Evolutionary conservation across 2,797 vertebrate genomes (phyloP).

Genomic region (Melanotaenia pygmaea): DNA sequence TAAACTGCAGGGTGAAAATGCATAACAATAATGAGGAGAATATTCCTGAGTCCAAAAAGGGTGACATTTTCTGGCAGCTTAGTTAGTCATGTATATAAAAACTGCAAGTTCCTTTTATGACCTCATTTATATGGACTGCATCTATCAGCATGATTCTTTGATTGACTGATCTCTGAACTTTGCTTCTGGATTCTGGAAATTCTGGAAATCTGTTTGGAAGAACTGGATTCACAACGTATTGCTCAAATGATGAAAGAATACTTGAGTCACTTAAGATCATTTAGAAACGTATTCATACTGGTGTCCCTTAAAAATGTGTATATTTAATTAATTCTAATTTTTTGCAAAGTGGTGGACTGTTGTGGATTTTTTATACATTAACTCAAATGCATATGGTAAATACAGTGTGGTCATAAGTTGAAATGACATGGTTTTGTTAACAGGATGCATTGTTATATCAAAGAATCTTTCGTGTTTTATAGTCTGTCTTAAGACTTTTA

Average conservation of each 20-base stretch:
- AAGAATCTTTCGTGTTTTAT: not conserved
- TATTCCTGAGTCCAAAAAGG: no score
- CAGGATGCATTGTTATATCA: no score
- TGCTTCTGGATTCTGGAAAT: not conserved
- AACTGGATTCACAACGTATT: not conserved
- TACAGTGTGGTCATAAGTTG: not conserved
- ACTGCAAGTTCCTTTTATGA: not conserved
- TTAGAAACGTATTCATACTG: not conserved
- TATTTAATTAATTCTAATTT: not conserved
- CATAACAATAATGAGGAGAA: not conserved
- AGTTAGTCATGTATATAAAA: not conserved
- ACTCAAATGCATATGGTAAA: not conserved
- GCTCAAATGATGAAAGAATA: no score
- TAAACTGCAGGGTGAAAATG: not conserved
- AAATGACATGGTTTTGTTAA: not conserved
- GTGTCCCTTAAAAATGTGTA: not conserved
- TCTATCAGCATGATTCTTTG: not conserved
- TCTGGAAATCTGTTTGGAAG: not conserved
- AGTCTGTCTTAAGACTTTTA: not conserved
- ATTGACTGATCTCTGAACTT: not conserved
- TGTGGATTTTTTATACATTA: not conserved
- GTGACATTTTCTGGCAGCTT: not conserved
- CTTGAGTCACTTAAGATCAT: no score
- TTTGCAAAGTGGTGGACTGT: not conserved
- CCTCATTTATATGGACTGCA: no score